A percentile compares a stretch with the other conserved stretches of the same genome.
These are phyloP conservation scores for Nebria salina DNA, from an alignment of 2,888 invertebrate genomes.

Conservation along the genomic window DNA sequence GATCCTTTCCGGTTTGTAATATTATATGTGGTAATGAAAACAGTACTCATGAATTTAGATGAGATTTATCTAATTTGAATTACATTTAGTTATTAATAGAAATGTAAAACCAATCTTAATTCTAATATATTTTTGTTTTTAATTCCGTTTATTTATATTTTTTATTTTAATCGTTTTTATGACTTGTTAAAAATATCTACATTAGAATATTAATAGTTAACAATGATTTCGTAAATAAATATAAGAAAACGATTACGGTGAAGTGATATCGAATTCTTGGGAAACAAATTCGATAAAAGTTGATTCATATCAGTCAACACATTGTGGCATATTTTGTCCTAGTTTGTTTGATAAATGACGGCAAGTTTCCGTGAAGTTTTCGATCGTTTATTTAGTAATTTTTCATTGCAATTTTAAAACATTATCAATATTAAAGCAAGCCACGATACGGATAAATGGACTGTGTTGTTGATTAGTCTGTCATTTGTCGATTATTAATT, in stretches of 20 bases:
- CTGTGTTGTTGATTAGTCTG: constrained; percentile 25
- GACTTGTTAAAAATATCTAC: too few relatives aligned
- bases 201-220: neutral
- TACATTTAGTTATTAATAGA: constrained; percentile 7
- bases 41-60: constrained; percentile 15
- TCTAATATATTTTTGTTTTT: too few relatives aligned
- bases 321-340: constrained; percentile 13
- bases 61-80: constrained; percentile 12
- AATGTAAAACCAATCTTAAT: neutral
- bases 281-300: neutral
- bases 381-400: neutral
- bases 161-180: neutral
- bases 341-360: neutral
- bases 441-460: constrained; percentile 8
- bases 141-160: neutral
- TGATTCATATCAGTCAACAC: neutral
- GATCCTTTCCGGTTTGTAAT: constrained; percentile 19
- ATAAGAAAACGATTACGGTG: neutral
- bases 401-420: neutral
- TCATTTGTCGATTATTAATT: constrained; percentile 36
- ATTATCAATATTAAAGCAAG: constrained; percentile 7
- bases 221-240: neutral
- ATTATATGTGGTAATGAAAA: constrained; percentile 18
- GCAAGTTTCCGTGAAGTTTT: constrained; percentile 4
- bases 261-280: neutral